Conservation (phyloP, 2,113 vertebrate species). For the Galbula dea region DNA sequence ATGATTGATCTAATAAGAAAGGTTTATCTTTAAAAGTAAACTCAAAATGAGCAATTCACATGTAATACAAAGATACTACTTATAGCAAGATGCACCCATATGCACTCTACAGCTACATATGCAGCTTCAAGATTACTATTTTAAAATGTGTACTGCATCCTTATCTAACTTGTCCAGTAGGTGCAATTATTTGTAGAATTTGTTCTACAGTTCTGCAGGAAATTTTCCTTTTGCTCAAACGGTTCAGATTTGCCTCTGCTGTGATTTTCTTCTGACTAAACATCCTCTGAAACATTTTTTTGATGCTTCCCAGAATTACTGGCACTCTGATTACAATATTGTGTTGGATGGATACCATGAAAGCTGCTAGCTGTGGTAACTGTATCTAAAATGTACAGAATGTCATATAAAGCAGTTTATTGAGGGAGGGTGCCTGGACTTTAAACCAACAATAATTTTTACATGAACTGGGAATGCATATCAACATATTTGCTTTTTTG, state of each 20-base stretch:
- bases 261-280: conserved; percentile 54
- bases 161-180: conserved; percentile 61
- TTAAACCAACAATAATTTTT: background rate
- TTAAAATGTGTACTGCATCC: conserved; percentile 27
- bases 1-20: background rate
- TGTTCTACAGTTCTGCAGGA: conserved; percentile 52
- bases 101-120: background rate
- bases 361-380: conserved; percentile 7
- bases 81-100: background rate
- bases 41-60: background rate
- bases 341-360: conserved; percentile 32
- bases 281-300: conserved; percentile 32
- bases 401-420: conserved; percentile 9
- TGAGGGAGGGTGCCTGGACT: background rate
- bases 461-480: background rate
- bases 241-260: conserved; percentile 25
- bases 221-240: conserved; percentile 43
- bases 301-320: conserved; percentile 41
- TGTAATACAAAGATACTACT: background rate
- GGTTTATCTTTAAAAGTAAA: background rate
- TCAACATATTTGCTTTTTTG: background rate
- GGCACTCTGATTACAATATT: conserved; percentile 33
- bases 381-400: background rate
- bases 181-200: conserved; percentile 58
- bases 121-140: conserved; percentile 51